Base-by-base conservation (phyloP, 2,888 invertebrate genomes). In the Protula sp. region DNA sequence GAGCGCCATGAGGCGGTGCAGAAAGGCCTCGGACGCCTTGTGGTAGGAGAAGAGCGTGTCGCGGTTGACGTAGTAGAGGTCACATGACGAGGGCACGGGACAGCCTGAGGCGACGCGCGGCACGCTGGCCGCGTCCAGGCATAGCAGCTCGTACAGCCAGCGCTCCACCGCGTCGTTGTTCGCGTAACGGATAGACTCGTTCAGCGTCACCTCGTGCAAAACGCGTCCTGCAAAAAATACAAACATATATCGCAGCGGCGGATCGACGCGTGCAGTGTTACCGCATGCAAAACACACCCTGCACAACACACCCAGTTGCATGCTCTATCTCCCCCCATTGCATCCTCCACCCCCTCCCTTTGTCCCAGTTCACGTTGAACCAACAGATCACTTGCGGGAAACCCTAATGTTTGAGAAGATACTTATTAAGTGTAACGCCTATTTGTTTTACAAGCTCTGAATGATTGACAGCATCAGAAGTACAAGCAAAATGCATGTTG, bases 11-110 rank as follows among this genome's bases (percentile, higher is more conserved):
- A 99, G 79, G 61, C 92, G 85, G 72, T 97, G 94, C 9, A 99
- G 84, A 81, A 99, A 98, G 2, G 88, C 86, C 69, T 85, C 85
- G 0, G 84, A 82, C 4, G 94, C 94, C 75, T 89, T 89, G 77
- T 98, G 95, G 80, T 93, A 98, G 58, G 94, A 95, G 83, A 99
- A 99, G 30, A 99, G 82, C 0, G 97, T 94, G 80, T 99, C 98
- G 61, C 94, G 73, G 71, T 84, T 86, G 58, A 83, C 83, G 72
- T 83, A 82, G 71, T 82, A 83, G 54, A 99, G 85, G 66, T 95
- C 90, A 80, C 99, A 99, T 31, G 86, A 84, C 63, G 89, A 87
- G 0, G 95, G 94, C 0, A 91, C 87, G 30, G 98, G 98, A 66
- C 93, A 92, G 2, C 94, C 94, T 0, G 88, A 87, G 22, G 85